phyloP scores from a whole-genome alignment of 1,140 invertebrate species.

The Temnothorax curvispinosus region DNA sequence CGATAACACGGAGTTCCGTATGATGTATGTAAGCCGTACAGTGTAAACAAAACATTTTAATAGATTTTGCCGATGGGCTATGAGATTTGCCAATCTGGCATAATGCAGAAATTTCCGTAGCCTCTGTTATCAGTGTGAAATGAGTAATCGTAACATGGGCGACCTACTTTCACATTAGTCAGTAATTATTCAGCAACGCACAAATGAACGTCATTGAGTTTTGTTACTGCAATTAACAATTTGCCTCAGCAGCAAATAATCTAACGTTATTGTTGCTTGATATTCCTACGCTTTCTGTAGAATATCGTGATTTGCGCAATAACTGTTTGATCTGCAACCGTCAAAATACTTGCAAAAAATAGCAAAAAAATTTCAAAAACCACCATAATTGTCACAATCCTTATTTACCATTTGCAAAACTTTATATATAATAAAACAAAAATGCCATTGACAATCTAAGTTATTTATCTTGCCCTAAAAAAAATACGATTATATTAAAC shows the following conservation, averaged over 20 bases:
- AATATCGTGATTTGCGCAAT: not conserved
- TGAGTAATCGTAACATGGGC: constrained; percentile 28
- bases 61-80: constrained; percentile 23
- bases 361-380: not conserved
- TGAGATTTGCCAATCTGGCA: constrained; percentile 22
- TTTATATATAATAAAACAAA: not conserved
- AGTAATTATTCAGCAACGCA: constrained; percentile 25
- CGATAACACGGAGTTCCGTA: not conserved
- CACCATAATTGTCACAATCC: not conserved
- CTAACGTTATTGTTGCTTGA: constrained; percentile 6
- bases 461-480: not conserved
- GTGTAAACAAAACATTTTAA: constrained; percentile 51
- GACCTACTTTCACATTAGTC: constrained; percentile 41
- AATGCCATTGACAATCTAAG: too few relatives aligned
- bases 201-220: constrained; percentile 18
- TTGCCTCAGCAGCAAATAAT: not conserved
- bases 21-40: not conserved
- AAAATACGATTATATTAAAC: not conserved
- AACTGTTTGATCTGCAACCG: not conserved
- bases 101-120: constrained; percentile 39
- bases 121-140: constrained; percentile 34
- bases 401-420: not conserved
- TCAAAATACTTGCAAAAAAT: not conserved
- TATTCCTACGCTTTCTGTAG: not conserved
- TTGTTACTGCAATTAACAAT: constrained; percentile 31